A percentile compares a stretch with the other conserved stretches of the same genome.
phyloP scores from a whole-genome alignment of 2,113 vertebrate genomes.

The Euleptes europaea region DNA sequence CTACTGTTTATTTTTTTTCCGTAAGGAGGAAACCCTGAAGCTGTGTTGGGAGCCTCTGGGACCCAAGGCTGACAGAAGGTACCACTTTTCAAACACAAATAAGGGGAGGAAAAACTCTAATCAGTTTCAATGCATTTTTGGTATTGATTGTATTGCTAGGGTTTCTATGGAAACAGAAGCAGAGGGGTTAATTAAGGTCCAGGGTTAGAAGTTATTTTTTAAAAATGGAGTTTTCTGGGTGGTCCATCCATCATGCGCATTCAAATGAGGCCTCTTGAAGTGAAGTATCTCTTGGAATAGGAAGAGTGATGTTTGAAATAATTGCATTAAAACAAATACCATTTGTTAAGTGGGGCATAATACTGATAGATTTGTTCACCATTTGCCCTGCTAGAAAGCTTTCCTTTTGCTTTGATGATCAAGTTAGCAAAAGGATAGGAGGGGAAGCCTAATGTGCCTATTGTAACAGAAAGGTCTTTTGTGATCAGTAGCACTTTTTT shows the following conservation, averaged over 20 bases:
- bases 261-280: slow-evolving; percentile 65
- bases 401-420: slow-evolving; percentile 55
- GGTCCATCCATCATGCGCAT: slow-evolving; percentile 71
- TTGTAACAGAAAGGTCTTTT: slow-evolving; percentile 26
- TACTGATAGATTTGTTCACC: slow-evolving; percentile 47
- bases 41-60: not conserved
- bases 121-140: slow-evolving; percentile 32
- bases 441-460: slow-evolving; percentile 10
- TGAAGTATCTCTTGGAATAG: slow-evolving; percentile 59
- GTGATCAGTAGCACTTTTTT: slow-evolving; percentile 5
- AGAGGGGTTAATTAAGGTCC: slow-evolving; percentile 76
- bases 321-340: slow-evolving; percentile 65
- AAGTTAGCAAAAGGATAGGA: slow-evolving; percentile 44
- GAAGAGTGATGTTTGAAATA: slow-evolving; percentile 52
- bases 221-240: slow-evolving; percentile 69
- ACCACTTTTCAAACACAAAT: not conserved
- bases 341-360: slow-evolving; percentile 60
- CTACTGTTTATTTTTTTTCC: not conserved
- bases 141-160: slow-evolving; percentile 65
- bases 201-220: slow-evolving; percentile 57
- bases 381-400: slow-evolving; percentile 48
- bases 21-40: not conserved
- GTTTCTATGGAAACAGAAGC: slow-evolving; percentile 71
- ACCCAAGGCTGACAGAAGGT: not conserved
- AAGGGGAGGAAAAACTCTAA: slow-evolving; percentile 41